Percentiles rank a stretch among this genome's conserved stretches.
phyloP scores from a whole-genome alignment of 2,113 vertebrate species.

The Panurus biarmicus region DNA sequence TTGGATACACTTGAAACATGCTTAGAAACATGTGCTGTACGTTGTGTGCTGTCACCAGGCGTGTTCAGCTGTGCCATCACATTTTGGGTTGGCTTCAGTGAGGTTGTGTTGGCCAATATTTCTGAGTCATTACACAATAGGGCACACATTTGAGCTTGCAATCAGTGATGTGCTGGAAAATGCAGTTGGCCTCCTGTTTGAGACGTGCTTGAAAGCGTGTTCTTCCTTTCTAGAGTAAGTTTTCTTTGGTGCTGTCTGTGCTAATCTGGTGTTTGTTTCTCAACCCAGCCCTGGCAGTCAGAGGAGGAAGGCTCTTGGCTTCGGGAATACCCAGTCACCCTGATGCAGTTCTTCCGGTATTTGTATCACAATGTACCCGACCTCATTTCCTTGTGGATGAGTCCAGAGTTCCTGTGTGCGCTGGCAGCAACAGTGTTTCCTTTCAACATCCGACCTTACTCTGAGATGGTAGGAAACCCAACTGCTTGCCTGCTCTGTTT shows the following conservation, averaged over 20 bases:
- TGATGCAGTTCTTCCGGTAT: slow-evolving; percentile 99
- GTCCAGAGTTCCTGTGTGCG: slow-evolving; percentile 91
- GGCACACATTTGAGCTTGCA: background rate
- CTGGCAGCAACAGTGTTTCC: slow-evolving; percentile 92
- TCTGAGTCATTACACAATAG: background rate
- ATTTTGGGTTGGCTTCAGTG: background rate
- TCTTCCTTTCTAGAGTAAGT: background rate
- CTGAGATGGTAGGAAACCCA: slow-evolving; percentile 85
- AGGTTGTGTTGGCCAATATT: background rate
- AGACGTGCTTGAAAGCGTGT: accelerated
- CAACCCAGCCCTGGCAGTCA: slow-evolving; percentile 91
- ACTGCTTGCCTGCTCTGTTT: background rate
- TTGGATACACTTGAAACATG: background rate
- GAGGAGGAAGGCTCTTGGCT: slow-evolving; percentile 99
- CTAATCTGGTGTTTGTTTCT: background rate
- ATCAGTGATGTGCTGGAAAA: background rate
- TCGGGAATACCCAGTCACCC: slow-evolving; percentile 92
- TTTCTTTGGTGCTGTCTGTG: background rate
- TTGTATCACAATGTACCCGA: slow-evolving; percentile 96
- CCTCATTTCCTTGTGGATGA: slow-evolving; percentile 91
- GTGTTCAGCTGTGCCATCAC: background rate
- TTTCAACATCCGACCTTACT: slow-evolving; percentile 96
- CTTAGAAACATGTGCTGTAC: background rate
- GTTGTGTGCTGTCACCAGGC: background rate
- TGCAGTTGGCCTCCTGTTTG: background rate